Evolutionary conservation across 2,888 invertebrate species (phyloP).

Genomic region (Lymantria monacha): DNA sequence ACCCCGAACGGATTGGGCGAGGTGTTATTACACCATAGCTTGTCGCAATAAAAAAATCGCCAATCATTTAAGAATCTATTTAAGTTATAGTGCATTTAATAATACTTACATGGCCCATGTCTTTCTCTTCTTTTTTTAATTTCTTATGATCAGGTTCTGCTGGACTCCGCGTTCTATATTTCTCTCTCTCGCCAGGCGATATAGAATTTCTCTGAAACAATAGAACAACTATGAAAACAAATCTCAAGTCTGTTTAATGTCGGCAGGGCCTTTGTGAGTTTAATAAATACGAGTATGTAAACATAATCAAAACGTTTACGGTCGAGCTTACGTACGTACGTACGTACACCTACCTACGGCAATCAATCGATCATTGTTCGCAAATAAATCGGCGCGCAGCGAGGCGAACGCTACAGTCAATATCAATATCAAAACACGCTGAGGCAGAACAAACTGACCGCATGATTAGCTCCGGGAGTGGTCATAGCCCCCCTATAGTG

Average conservation of each 20-base stretch:
- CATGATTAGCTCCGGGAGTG: constrained; percentile 81
- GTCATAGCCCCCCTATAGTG: constrained; percentile 64
- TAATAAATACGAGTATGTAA: constrained; percentile 69
- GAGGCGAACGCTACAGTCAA: constrained; percentile 77
- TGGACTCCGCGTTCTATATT: constrained; percentile 91
- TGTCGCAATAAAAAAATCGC: too few species aligned
- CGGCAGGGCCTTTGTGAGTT: constrained; percentile 52
- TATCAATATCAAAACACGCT: constrained; percentile 82
- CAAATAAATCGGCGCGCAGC: constrained; percentile 79
- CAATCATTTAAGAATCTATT: too few species aligned
- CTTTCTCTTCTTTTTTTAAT: constrained; percentile 92
- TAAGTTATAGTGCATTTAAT: background rate
- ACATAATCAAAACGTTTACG: constrained; percentile 79
- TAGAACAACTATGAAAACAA: constrained; percentile 38
- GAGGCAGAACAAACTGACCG: constrained; percentile 82
- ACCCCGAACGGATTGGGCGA: too few species aligned
- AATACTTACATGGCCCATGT: constrained; percentile 89
- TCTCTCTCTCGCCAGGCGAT: constrained; percentile 91
- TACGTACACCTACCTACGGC: constrained; percentile 60
- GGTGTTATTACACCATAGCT: too few species aligned
- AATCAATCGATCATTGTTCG: constrained; percentile 82
- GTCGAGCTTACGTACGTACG: constrained; percentile 58
- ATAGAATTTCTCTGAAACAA: constrained; percentile 90
- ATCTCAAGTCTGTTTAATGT: constrained; percentile 41
- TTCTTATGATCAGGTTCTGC: constrained; percentile 87